Conservation (phyloP, 2,888 invertebrate genomes). For the Seladonia tumulorum region DNA sequence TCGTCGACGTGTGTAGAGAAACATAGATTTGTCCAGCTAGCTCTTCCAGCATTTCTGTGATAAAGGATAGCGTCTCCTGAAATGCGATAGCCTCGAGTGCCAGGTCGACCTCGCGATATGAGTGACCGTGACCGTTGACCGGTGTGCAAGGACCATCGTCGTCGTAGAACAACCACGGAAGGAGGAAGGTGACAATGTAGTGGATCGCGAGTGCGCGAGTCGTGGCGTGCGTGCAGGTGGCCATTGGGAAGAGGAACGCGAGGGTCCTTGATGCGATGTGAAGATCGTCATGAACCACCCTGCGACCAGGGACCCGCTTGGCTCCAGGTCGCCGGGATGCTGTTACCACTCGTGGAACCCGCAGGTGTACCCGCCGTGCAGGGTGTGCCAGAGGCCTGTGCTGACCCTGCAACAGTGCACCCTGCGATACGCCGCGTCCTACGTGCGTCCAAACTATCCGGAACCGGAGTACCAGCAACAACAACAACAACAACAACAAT, state of each 20-base stretch:
- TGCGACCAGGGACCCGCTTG: slow-evolving; percentile 83
- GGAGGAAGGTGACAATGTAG: slow-evolving; percentile 33
- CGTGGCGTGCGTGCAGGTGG: slow-evolving; percentile 37
- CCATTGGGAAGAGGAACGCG: slow-evolving; percentile 44
- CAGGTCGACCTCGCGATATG: background rate
- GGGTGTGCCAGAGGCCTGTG: slow-evolving; percentile 79
- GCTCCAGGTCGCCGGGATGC: slow-evolving; percentile 83
- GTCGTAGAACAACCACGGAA: background rate
- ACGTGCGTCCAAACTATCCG: slow-evolving; percentile 67
- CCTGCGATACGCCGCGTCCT: slow-evolving; percentile 52
- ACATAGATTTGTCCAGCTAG: background rate
- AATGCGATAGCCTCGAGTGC: background rate
- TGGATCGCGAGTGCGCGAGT: background rate
- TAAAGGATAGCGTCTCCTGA: background rate
- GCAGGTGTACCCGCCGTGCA: slow-evolving; percentile 79
- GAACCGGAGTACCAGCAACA: slow-evolving; percentile 36
- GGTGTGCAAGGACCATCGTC: background rate
- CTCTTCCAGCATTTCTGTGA: background rate
- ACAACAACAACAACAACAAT: background rate
- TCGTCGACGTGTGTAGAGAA: background rate
- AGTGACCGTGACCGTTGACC: background rate
- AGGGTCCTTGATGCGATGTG: slow-evolving; percentile 79
- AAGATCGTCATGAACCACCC: slow-evolving; percentile 83
- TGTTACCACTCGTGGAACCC: slow-evolving; percentile 82
- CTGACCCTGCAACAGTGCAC: slow-evolving; percentile 75